Conservation (phyloP, 2,888 invertebrate species). For the Aricia artaxerxes region DNA sequence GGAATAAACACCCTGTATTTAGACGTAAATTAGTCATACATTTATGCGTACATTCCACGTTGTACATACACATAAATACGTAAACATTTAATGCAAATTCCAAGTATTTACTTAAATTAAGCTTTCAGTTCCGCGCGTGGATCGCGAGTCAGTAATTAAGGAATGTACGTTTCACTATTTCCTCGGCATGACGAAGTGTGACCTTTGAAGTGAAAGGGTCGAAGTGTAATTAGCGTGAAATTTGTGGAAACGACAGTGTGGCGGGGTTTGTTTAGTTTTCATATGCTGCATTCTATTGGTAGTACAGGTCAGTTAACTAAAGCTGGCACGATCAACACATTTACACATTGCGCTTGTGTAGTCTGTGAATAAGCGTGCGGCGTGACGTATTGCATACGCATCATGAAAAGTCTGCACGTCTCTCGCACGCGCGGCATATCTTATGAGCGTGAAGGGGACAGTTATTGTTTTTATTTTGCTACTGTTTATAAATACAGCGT, state of each 20-base stretch:
- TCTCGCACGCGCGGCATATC: too few relatives aligned
- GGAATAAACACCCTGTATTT: neutral
- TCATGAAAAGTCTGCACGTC: too few relatives aligned
- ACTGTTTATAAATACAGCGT: too few relatives aligned
- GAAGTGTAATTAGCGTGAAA: slow-evolving; percentile 53
- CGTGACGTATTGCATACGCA: too few relatives aligned
- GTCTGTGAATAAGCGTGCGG: too few relatives aligned
- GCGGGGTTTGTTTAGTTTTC: slow-evolving; percentile 45
- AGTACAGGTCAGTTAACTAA: too few relatives aligned
- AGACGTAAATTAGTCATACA: neutral
- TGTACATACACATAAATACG: neutral
- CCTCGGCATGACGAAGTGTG: neutral
- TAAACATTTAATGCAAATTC: neutral
- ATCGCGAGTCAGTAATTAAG: slow-evolving; percentile 25
- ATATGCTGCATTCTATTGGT: slow-evolving; percentile 26
- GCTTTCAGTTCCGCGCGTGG: neutral
- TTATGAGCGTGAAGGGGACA: too few relatives aligned
- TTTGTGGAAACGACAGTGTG: slow-evolving; percentile 41
- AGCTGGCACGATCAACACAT: too few relatives aligned
- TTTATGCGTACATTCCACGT: neutral
- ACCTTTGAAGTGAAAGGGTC: slow-evolving; percentile 23
- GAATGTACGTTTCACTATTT: slow-evolving; percentile 13
- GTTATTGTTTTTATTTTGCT: too few relatives aligned
- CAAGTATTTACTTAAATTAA: slow-evolving; percentile 16
- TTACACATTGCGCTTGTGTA: too few relatives aligned